phyloP scores from a whole-genome alignment of 2,888 invertebrate species.

The Bimastos eiseni region DNA sequence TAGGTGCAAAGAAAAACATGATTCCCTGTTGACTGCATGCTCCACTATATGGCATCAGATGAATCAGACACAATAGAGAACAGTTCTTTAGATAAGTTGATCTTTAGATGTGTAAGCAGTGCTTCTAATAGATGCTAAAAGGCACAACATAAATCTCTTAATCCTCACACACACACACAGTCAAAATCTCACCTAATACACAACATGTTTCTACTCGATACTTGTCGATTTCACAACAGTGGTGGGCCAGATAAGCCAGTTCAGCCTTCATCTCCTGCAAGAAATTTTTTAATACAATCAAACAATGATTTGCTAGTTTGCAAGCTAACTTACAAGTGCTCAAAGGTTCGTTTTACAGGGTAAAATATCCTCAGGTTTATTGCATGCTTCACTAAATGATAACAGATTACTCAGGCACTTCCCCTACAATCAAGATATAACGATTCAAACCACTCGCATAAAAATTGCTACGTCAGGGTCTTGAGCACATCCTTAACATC shows the following conservation, averaged over 20 bases:
- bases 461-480: too few relatives aligned
- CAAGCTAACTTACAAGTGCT: background rate
- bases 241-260: constrained; percentile 88
- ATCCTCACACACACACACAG: too few relatives aligned
- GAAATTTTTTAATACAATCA: background rate
- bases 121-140: background rate
- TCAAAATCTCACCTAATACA: constrained; percentile 37
- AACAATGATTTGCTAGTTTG: background rate
- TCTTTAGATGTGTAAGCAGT: background rate
- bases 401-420: too few relatives aligned
- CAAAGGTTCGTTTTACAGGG: background rate
- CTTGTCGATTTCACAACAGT: constrained; percentile 90
- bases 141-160: background rate
- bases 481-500: too few relatives aligned
- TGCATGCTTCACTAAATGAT: background rate
- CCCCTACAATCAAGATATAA: too few relatives aligned
- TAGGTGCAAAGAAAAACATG: background rate
- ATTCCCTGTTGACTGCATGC: too few relatives aligned
- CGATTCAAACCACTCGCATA: too few relatives aligned
- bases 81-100: too few relatives aligned
- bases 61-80: too few relatives aligned
- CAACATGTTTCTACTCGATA: constrained; percentile 94
- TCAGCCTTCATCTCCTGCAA: constrained; percentile 79
- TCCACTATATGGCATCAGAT: too few relatives aligned
- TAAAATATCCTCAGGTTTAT: background rate